phyloP scores from a whole-genome alignment of 2,113 vertebrate species.

The Panthera uncia region DNA sequence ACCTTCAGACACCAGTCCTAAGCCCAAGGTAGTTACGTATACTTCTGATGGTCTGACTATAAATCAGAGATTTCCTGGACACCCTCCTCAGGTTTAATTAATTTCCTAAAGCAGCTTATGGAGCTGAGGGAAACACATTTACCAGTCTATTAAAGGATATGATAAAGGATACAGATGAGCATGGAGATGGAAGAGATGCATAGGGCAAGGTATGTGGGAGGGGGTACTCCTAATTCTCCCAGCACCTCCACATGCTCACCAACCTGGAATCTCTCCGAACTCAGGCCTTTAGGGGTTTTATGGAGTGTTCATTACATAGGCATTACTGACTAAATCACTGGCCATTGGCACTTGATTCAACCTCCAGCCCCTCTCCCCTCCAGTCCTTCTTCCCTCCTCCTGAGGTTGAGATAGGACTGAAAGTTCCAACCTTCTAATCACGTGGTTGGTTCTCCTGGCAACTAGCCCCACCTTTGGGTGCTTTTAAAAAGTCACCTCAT shows the following conservation, averaged over 20 bases:
- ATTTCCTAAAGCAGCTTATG: neutral
- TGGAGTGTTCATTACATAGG: neutral
- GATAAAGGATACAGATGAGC: neutral
- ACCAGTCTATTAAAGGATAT: neutral
- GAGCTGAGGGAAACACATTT: neutral
- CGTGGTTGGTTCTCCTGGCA: neutral
- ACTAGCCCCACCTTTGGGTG: neutral
- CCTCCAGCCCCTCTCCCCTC: neutral
- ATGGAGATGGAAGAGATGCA: neutral
- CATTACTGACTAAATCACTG: neutral
- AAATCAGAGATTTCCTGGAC: neutral
- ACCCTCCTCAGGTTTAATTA: neutral
- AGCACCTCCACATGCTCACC: neutral
- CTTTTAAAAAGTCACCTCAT: neutral
- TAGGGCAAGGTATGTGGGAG: neutral
- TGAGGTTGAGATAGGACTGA: neutral
- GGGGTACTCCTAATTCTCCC: neutral
- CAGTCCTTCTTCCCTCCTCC: neutral
- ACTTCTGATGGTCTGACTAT: neutral
- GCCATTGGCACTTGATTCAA: neutral
- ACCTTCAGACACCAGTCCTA: neutral
- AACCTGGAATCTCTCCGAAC: neutral
- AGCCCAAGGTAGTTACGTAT: neutral
- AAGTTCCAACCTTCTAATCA: neutral
- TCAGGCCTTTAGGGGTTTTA: neutral